Evolutionary conservation across 2,888 invertebrate species (phyloP).

Genomic region (Lepetodrilus schrolli): DNA sequence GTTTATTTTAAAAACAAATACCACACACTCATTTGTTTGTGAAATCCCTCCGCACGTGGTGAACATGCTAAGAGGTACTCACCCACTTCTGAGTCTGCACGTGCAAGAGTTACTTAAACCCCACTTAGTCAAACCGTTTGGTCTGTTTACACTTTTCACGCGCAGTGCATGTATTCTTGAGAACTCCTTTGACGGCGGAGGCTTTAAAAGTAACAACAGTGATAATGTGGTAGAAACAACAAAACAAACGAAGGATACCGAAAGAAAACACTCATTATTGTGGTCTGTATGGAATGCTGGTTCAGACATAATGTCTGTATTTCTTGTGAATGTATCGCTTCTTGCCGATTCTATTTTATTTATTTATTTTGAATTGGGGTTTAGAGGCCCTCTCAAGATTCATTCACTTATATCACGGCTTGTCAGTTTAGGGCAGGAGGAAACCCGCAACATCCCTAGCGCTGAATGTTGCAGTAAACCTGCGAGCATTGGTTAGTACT

Average conservation of each 20-base stretch:
- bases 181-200: slow-evolving; percentile 9
- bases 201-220: background rate
- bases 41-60: slow-evolving; percentile 8
- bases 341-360: too few relatives aligned
- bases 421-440: too few relatives aligned
- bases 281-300: background rate
- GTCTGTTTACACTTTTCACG: background rate
- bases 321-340: too few relatives aligned
- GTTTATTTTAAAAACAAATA: slow-evolving; percentile 14
- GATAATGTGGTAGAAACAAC: background rate
- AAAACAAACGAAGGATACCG: background rate
- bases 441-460: too few relatives aligned
- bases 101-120: slow-evolving; percentile 4
- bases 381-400: too few relatives aligned
- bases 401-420: too few relatives aligned
- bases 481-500: too few relatives aligned
- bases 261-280: background rate
- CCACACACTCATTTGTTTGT: slow-evolving; percentile 22
- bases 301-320: background rate
- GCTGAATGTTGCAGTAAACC: too few relatives aligned
- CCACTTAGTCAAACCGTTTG: background rate
- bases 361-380: too few relatives aligned
- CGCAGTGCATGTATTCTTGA: background rate
- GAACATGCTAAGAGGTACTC: background rate
- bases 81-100: slow-evolving; percentile 17